Evolutionary conservation across 2,888 invertebrate species (phyloP), one percentile per base, ranked within the genome.

Genomic region (Nymphalis c-album): DNA sequence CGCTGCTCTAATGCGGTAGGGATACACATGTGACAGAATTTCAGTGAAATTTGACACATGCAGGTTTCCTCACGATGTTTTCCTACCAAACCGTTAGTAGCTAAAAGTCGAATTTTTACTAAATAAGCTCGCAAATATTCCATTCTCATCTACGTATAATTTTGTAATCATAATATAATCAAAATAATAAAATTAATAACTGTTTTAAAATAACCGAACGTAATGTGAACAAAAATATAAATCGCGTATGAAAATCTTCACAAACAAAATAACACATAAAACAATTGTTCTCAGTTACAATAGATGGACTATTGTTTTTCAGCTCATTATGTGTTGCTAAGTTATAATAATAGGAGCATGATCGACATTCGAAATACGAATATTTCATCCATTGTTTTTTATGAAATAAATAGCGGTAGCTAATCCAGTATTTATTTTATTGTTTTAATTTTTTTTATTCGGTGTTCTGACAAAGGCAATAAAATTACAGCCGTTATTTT

Each of bases 301-400:
- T 65, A 31, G 53, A 20, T 66, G 47, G 20, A 26, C 66, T 60
- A 61, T 66, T 66, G 61, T 55, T 61, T 61, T 60, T 57, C 35
- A 53, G 16, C 26, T 31, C 55, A 57, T 57, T 18, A 35, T 18
- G 57, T 57, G 57, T 57, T 31, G 22, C 53, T 17, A 31, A 20
- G n/a, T 35, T 35, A 45, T 59, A 45, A 64, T 64, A 64, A 64
- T 58, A 57, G 61, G 51, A 16, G 20, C 22, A 59, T 40, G 16
- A 53, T 64, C 45, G 45, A 51, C 60, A 31, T 53, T 31, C 53
- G 53, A 31, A 60, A 59, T 55, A 26, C 50, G 59, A 40, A 60
- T 58, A 53, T 60, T 64, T 46, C 20, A 51, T 7, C 50, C 20
- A 60, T 64, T 64, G 64, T 64, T 53, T 40, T 18, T 51, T 18